Percentiles rank a stretch among this genome's conserved stretches.
phyloP scores from a whole-genome alignment of 2,888 invertebrate genomes.

The Machimus rusticus region DNA sequence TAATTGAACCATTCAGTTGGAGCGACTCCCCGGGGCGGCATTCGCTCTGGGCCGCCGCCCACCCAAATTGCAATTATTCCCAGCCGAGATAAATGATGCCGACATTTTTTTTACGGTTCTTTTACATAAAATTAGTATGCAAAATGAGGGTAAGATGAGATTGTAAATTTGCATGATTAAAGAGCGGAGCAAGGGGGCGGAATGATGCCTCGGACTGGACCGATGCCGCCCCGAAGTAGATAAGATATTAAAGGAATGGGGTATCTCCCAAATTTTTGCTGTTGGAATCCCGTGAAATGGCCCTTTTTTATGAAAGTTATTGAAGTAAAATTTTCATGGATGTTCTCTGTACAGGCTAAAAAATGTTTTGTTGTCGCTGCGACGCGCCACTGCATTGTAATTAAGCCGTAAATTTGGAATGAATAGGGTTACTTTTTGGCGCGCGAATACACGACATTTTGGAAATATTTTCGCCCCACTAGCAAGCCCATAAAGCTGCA shows the following conservation, averaged over 20 bases:
- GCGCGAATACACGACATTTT: background rate
- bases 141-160: slow-evolving; percentile 46
- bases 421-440: background rate
- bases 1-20: slow-evolving; percentile 9
- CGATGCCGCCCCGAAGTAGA: background rate
- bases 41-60: background rate
- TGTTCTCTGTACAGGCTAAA: background rate
- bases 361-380: background rate
- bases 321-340: slow-evolving; percentile 3
- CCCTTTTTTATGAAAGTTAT: background rate
- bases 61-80: slow-evolving; percentile 45
- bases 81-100: slow-evolving; percentile 45
- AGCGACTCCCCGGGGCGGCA: background rate
- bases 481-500: background rate
- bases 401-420: slow-evolving; percentile 24
- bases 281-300: background rate
- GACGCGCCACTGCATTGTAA: background rate
- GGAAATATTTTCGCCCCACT: background rate
- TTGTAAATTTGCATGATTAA: slow-evolving; percentile 46
- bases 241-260: background rate
- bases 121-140: slow-evolving; percentile 46
- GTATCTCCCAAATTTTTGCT: background rate
- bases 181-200: background rate
- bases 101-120: slow-evolving; percentile 41
- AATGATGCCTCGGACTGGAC: background rate